Conservation (phyloP, 2,888 invertebrate genomes). For the Himalopsyche anomala region DNA sequence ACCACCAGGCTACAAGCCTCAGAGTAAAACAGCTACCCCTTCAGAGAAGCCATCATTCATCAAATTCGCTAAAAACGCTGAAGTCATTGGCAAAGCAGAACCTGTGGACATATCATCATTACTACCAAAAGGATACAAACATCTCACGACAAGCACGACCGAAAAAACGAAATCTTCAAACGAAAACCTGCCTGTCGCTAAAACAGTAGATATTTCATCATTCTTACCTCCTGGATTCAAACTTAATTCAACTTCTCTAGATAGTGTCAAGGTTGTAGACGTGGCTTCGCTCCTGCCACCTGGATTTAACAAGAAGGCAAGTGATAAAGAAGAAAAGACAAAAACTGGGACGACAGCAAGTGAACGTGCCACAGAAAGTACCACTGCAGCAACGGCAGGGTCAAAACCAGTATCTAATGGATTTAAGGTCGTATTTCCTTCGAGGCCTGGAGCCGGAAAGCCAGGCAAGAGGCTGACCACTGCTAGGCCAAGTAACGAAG, state of each 20-base stretch:
- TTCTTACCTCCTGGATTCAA: slow-evolving; percentile 76
- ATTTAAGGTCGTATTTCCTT: slow-evolving; percentile 87
- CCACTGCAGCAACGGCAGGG: slow-evolving; percentile 67
- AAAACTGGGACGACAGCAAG: slow-evolving; percentile 58
- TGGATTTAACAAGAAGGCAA: slow-evolving; percentile 74
- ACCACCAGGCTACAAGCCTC: slow-evolving; percentile 81
- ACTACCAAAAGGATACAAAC: slow-evolving; percentile 72
- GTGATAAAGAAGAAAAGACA: slow-evolving; percentile 62
- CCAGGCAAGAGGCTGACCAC: slow-evolving; percentile 78
- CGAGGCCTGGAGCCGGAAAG: slow-evolving; percentile 83
- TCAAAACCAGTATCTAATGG: slow-evolving; percentile 73
- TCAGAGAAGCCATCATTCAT: slow-evolving; percentile 44
- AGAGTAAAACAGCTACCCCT: slow-evolving; percentile 49
- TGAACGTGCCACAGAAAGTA: slow-evolving; percentile 36
- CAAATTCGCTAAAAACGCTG: slow-evolving; percentile 44
- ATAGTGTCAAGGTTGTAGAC: slow-evolving; percentile 70
- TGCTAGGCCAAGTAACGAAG: slow-evolving; percentile 71
- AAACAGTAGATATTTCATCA: slow-evolving; percentile 76
- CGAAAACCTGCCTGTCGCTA: slow-evolving; percentile 67
- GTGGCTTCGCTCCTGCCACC: slow-evolving; percentile 72
- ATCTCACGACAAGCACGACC: slow-evolving; percentile 68
- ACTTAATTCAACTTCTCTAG: slow-evolving; percentile 66
- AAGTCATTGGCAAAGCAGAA: slow-evolving; percentile 68
- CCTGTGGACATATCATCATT: slow-evolving; percentile 69
- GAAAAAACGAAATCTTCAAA: slow-evolving; percentile 68